phyloP scores from a whole-genome alignment of 1,140 invertebrate genomes.

The Caenorhabditis remanei region DNA sequence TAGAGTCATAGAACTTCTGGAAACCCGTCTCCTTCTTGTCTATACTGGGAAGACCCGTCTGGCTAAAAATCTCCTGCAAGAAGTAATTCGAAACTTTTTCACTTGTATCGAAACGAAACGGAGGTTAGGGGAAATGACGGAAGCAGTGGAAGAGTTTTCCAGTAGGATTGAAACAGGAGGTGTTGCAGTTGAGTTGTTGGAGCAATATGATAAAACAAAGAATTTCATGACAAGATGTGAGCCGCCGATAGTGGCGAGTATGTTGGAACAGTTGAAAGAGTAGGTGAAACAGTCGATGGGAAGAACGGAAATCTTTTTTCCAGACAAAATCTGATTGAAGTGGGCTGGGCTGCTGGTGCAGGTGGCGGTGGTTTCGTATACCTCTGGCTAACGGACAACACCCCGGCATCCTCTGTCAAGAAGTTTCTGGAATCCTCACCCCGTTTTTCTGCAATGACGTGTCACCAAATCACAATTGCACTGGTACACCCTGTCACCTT shows the following conservation, averaged over 20 bases:
- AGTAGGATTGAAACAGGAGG: not conserved
- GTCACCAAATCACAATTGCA: not conserved
- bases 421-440: not conserved
- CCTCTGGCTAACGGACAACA: not conserved
- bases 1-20: not conserved
- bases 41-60: slow-evolving; percentile 42
- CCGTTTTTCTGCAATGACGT: not conserved
- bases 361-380: slow-evolving; percentile 25
- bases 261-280: slow-evolving; percentile 23
- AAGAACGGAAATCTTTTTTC: not conserved
- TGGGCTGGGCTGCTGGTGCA: slow-evolving; percentile 7
- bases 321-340: slow-evolving; percentile 8
- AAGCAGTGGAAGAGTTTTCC: not conserved
- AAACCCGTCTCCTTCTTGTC: not conserved
- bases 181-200: not conserved
- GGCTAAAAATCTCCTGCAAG: not conserved
- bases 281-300: not conserved
- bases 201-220: slow-evolving; percentile 7
- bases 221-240: slow-evolving; percentile 36
- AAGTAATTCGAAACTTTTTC: slow-evolving; percentile 40
- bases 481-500: not conserved
- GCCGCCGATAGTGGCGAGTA: not conserved
- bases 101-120: not conserved
- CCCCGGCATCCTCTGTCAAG: not conserved
- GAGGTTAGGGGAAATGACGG: not conserved